Percentiles rank a stretch among this genome's conserved stretches.
Evolutionary conservation across 2,113 vertebrate species (phyloP).

Genomic region (Nyctereutes procyonoides): DNA sequence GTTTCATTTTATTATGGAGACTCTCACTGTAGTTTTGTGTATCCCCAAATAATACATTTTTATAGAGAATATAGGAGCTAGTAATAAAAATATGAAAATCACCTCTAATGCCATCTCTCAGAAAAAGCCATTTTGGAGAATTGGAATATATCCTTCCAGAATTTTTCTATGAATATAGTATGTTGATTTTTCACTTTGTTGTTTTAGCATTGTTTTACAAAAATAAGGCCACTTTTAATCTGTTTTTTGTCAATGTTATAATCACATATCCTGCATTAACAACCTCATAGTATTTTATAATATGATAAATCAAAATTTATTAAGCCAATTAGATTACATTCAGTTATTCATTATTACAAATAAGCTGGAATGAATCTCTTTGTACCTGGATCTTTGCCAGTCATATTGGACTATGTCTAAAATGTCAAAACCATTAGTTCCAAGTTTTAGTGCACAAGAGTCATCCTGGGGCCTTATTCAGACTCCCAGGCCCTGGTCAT

Average conservation of each 20-base stretch:
- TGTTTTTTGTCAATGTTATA: slow-evolving; percentile 21
- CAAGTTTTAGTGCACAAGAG: background rate
- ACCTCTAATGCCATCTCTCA: background rate
- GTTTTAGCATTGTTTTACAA: background rate
- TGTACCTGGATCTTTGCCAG: background rate
- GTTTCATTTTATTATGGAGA: slow-evolving; percentile 3
- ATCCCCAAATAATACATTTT: background rate
- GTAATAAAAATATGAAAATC: background rate
- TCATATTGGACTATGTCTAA: slow-evolving; percentile 24
- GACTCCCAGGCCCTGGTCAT: background rate
- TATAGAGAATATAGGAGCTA: background rate
- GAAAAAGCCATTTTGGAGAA: background rate
- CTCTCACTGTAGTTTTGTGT: background rate
- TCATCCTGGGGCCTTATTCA: background rate
- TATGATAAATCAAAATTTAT: slow-evolving; percentile 36
- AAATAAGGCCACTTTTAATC: slow-evolving; percentile 39
- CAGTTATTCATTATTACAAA: slow-evolving; percentile 27
- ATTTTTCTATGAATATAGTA: background rate
- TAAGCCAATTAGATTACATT: slow-evolving; percentile 40
- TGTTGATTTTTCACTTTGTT: background rate
- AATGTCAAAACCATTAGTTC: slow-evolving; percentile 43
- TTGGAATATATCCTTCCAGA: background rate
- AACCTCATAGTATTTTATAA: slow-evolving; percentile 39
- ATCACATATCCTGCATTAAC: slow-evolving; percentile 40
- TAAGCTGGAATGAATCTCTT: background rate